phyloP scores from a whole-genome alignment of 1,140 invertebrate genomes.

The Solen grandis region DNA sequence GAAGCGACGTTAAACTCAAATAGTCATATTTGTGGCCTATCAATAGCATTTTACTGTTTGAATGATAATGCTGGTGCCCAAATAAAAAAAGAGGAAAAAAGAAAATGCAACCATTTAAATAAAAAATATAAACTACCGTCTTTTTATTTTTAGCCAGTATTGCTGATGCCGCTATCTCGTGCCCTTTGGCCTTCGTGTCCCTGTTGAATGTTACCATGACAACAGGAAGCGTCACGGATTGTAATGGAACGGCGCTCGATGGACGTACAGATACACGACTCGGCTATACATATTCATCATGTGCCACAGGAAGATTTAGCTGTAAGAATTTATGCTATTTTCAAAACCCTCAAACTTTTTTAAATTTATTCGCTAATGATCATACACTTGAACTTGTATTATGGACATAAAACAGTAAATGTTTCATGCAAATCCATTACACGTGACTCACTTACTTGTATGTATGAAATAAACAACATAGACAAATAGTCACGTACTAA shows the following conservation, averaged over 20 bases:
- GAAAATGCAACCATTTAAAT: no score
- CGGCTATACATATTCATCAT: slow-evolving; percentile 43
- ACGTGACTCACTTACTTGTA: neutral
- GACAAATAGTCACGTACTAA: no score
- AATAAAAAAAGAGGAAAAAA: no score
- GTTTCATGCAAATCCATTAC: neutral
- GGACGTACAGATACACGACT: slow-evolving; percentile 1
- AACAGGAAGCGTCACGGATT: neutral
- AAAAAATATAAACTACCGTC: no score
- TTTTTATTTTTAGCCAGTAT: slow-evolving; percentile 4
- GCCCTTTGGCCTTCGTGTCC: slow-evolving; percentile 12
- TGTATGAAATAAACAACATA: neutral
- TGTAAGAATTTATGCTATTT: slow-evolving; percentile 18
- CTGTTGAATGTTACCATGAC: slow-evolving; percentile 35
- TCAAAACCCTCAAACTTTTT: neutral
- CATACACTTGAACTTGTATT: neutral
- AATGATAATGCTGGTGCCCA: no score
- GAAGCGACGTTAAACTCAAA: no score
- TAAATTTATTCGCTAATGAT: neutral
- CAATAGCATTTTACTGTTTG: no score
- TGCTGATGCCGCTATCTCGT: neutral
- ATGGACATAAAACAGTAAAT: neutral
- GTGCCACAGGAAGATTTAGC: slow-evolving; percentile 29
- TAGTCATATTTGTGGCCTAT: no score
- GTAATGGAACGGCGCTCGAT: slow-evolving; percentile 21